phyloP scores from a whole-genome alignment of 2,797 vertebrate species.

The Pogonophryne albipinna region DNA sequence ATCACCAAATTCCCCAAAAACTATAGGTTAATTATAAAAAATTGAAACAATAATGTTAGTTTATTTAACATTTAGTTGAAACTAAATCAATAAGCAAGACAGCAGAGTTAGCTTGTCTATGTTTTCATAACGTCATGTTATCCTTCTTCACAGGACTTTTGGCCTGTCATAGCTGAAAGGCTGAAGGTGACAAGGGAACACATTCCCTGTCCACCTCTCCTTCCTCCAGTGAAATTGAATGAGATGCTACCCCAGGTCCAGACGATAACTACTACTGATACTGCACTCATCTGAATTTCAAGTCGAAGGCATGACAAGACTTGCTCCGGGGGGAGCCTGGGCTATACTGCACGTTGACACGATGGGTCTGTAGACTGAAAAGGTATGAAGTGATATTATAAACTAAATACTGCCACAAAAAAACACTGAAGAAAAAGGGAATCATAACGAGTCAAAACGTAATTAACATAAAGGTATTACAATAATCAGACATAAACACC shows the following conservation, averaged over 20 bases:
- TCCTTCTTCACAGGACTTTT: background rate
- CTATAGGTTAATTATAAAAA: background rate
- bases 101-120: background rate
- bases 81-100: background rate
- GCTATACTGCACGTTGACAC: conserved; percentile 38
- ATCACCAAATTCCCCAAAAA: background rate
- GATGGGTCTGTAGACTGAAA: conserved; percentile 49
- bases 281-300: conserved; percentile 76
- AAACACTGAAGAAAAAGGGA: background rate
- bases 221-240: conserved; percentile 42
- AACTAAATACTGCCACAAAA: conserved; percentile 1
- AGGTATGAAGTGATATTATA: conserved; percentile 30
- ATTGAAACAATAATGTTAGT: background rate
- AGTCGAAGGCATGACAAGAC: conserved; percentile 61
- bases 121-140: background rate
- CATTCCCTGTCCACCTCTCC: conserved; percentile 37
- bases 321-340: conserved; percentile 47
- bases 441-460: background rate
- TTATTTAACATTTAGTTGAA: background rate
- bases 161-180: conserved; percentile 13
- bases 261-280: conserved; percentile 76
- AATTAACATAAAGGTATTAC: background rate
- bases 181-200: conserved; percentile 42
- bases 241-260: conserved; percentile 51
- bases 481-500: conserved; percentile 9